Base-by-base conservation (phyloP, 2,888 invertebrate species). In the Biston betularia region DNA sequence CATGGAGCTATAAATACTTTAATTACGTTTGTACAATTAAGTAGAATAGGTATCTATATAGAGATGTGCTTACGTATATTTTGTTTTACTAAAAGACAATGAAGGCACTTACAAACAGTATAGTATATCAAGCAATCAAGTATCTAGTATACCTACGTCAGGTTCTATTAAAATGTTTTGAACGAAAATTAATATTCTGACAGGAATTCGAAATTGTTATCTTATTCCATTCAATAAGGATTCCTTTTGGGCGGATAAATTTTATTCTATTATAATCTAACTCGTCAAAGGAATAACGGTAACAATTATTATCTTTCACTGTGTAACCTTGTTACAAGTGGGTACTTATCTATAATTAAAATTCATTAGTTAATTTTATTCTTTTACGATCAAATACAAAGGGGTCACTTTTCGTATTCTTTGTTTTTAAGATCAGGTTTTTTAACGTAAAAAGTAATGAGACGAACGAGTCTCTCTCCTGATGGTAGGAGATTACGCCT, bases 241-340 rank as follows among this genome's bases (percentile, higher is more conserved):
- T 59, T 48, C 60, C 48, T 52, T 63, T 61, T 60, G 24, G 57
- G 53, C 49, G 49, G 58, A 58, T 65, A 50, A 67, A 69, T 69
- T 64, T 38, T 57, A 48, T 69, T 66, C 49, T 60, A 48, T 69
- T 66, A 46, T 60, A 55, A 62, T 49, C 53, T 60, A 57, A 52
- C 50, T 54, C 55, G 48, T 68, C 71, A 60, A 63, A 71, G 61
- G 69, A 54, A 66, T 65, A 64, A 46, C 64, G 64, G 68, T 69
- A 42, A 4, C 24, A 40, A 6, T 5, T 40, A 54, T 49, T 40
- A 71, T 71, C 69, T 46, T 52, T 44, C 63, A 68, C 42, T 49
- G 48, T 12, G 24, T n/a, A 46, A 9, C 42, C 14, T 15, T 35
- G 35, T 38, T 38, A 38, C 38, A 38, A 46, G 6, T 15, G 0